Evolutionary conservation across 2,888 invertebrate genomes (phyloP), one percentile per base, ranked within the genome.

Genomic region (Nemotelus nigrinus): DNA sequence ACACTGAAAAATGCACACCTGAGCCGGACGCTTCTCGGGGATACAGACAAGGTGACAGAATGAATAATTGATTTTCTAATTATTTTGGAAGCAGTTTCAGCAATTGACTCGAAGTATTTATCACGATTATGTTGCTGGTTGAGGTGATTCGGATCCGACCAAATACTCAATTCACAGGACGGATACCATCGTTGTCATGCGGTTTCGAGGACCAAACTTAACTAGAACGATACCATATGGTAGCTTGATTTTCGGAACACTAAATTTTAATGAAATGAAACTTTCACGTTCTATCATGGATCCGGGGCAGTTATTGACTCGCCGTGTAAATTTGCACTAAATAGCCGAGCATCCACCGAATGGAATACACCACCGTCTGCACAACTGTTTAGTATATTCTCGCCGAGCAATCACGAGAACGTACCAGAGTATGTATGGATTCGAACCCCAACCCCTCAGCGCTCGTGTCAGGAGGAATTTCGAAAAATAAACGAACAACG

Each of bases 1-100:
- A 70, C 70, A 70, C 70, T 70, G 8, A 7, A 8, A 3, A 70
- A 70, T 55, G 53, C 41, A 55, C 70, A 70, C 70, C 70, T 70
- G 70, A 70, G 55, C 70, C 41, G 50, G 50, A 50, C 50, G 8
- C 53, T 7, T 41, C 44, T 70, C 41, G 41, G 57, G 57, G 57
- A 7, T 25, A 57, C 57, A 57, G n/a, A 53, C 57, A 57, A 57
- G 57, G 57, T 25, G 10, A 57, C 5, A 10, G 25, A 25, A 57
- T 4, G 50, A 50, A 57, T 25, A 57, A 57, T 7, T 50, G 50
- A 5, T 50, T 10, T 5, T 50, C 5, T n/a, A 57, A n/a, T 57
- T 57, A 57, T 57, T 57, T 25, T 8, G 57, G 10, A 10, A 25
- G 8, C n/a, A 4, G 10, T 57, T 8, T 10, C 10, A 8, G 10